Evolutionary conservation across 2,888 invertebrate species (phyloP).

Genomic region (Notodonta ziczac): DNA sequence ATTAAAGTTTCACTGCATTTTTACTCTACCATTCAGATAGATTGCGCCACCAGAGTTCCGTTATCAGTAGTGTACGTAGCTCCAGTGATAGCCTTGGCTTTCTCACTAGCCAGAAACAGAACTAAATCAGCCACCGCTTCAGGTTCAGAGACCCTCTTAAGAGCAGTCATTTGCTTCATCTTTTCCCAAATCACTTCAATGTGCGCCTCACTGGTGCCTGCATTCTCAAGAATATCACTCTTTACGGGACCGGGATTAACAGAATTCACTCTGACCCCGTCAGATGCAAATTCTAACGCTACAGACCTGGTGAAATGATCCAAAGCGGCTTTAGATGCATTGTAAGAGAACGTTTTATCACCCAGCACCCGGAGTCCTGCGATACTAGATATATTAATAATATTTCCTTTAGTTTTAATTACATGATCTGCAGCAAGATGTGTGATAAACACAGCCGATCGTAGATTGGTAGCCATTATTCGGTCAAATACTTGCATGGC

Average conservation of each 20-base stretch:
- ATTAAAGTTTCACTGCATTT: background rate
- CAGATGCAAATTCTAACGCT: slow-evolving; percentile 87
- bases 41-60: slow-evolving; percentile 15
- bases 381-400: slow-evolving; percentile 87
- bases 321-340: slow-evolving; percentile 39
- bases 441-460: slow-evolving; percentile 24
- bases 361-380: slow-evolving; percentile 8
- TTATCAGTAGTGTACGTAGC: slow-evolving; percentile 28
- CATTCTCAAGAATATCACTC: slow-evolving; percentile 14
- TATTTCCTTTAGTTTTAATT: slow-evolving; percentile 76
- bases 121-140: slow-evolving; percentile 47
- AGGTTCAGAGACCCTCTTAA: slow-evolving; percentile 26
- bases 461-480: slow-evolving; percentile 26
- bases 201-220: background rate
- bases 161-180: slow-evolving; percentile 6
- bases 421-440: slow-evolving; percentile 36
- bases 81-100: slow-evolving; percentile 43
- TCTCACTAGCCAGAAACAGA: slow-evolving; percentile 41
- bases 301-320: slow-evolving; percentile 40
- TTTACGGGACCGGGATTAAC: slow-evolving; percentile 38
- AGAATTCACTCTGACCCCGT: slow-evolving; percentile 87
- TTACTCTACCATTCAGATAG: background rate
- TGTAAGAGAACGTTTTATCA: slow-evolving; percentile 19
- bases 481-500: slow-evolving; percentile 22
- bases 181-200: slow-evolving; percentile 5